These are phyloP conservation scores for Temnopleurus reevesii DNA, from an alignment of 53 echinoderm and acorn worm species.

Conservation along the genomic window DNA sequence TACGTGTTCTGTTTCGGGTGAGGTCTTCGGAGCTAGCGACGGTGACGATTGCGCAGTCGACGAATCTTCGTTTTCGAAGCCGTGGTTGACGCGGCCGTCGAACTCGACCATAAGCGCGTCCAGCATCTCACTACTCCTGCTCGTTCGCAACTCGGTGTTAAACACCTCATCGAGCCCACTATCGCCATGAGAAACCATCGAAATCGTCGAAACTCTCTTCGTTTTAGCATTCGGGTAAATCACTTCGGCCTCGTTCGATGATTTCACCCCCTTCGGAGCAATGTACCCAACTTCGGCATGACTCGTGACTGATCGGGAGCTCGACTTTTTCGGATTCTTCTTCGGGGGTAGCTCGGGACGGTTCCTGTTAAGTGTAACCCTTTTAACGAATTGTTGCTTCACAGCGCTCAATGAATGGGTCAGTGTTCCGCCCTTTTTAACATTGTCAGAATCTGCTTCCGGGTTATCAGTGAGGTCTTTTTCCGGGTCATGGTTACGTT, in stretches of 20 bases:
- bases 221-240: background rate
- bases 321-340: conserved; percentile 49
- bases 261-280: background rate
- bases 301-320: background rate
- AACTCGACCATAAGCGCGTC: conserved; percentile 48
- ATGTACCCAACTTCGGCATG: conserved; percentile 5
- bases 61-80: conserved; percentile 30
- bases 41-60: conserved; percentile 42
- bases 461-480: background rate
- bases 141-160: background rate
- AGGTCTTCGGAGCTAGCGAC: background rate
- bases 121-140: conserved; percentile 29
- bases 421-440: conserved; percentile 7
- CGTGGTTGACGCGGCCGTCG: conserved; percentile 46
- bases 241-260: background rate
- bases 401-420: conserved; percentile 34
- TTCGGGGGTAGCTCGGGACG: conserved; percentile 48
- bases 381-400: conserved; percentile 40
- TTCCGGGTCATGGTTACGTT: conserved; percentile 24
- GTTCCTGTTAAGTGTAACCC: conserved; percentile 37
- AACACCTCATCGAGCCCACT: conserved; percentile 43
- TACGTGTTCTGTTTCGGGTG: background rate
- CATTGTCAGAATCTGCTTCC: conserved; percentile 13
- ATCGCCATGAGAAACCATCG: background rate
- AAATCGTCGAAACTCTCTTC: conserved; percentile 1